phyloP scores from a whole-genome alignment of 2,113 vertebrate genomes.

The Maccullochella peelii region DNA sequence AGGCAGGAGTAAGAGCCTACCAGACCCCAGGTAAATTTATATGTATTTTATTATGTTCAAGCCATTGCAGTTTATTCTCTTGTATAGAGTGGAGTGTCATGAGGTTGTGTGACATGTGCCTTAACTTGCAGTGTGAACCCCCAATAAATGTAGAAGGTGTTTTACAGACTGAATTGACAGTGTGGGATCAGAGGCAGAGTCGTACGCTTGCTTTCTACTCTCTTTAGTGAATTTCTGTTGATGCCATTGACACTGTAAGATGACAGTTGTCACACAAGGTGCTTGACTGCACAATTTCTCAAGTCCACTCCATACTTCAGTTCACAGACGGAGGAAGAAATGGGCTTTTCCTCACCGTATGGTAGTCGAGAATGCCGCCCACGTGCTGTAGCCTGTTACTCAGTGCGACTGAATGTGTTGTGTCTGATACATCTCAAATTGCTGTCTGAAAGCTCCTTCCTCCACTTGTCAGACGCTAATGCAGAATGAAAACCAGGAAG shows the following conservation, averaged over 20 bases:
- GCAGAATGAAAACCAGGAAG: slow-evolving; percentile 22
- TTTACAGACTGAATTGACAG: not conserved
- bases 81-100: not conserved
- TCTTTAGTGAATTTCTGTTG: not conserved
- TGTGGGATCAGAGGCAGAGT: not conserved
- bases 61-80: not conserved
- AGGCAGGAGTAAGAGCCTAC: slow-evolving; percentile 20
- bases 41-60: not conserved
- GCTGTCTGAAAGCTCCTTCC: slow-evolving; percentile 31
- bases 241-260: not conserved
- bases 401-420: slow-evolving; percentile 16
- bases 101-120: not conserved
- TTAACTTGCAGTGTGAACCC: not conserved
- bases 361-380: slow-evolving; percentile 5
- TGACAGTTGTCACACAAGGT: not conserved
- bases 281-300: not conserved
- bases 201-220: not conserved
- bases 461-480: slow-evolving; percentile 10
- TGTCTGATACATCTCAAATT: slow-evolving; percentile 6
- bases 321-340: slow-evolving; percentile 21
- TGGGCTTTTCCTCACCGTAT: slow-evolving; percentile 7
- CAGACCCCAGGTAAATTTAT: slow-evolving; percentile 55
- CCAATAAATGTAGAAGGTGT: not conserved
- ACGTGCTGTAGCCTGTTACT: slow-evolving; percentile 18
- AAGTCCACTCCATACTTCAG: not conserved